These are phyloP conservation scores for Amiota minor DNA, from an alignment of 2,888 invertebrate genomes.

Conservation along the genomic window DNA sequence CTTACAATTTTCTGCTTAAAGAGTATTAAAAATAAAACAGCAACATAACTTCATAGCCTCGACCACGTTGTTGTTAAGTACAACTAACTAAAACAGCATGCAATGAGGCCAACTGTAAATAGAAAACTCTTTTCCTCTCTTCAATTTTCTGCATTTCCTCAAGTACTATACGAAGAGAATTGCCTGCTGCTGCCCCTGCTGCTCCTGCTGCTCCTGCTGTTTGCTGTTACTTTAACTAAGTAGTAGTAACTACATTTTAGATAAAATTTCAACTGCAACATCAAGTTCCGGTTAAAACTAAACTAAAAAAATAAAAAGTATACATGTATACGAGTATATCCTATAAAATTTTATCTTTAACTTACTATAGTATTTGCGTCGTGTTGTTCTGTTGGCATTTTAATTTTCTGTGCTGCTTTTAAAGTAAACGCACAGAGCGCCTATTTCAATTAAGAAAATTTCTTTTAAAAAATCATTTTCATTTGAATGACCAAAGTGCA, in stretches of 20 bases:
- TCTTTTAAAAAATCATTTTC: neutral
- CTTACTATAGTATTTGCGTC: neutral
- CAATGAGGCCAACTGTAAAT: slow-evolving; percentile 26
- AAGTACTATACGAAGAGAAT: neutral
- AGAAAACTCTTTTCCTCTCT: slow-evolving; percentile 15
- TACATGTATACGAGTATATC: neutral
- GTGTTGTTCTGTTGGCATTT: neutral
- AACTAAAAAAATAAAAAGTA: neutral
- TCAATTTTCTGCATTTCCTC: neutral
- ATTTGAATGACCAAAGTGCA: neutral
- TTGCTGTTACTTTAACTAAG: neutral
- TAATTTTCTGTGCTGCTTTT: neutral
- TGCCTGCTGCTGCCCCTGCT: neutral
- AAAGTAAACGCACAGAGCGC: neutral
- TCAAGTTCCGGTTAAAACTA: neutral
- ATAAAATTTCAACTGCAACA: neutral
- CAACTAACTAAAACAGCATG: slow-evolving; percentile 16
- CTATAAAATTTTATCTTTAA: neutral
- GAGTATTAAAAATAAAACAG: slow-evolving; percentile 19
- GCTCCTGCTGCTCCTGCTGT: neutral
- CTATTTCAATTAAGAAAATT: slow-evolving; percentile 10
- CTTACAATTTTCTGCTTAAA: slow-evolving; percentile 20
- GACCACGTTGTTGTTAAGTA: slow-evolving; percentile 4
- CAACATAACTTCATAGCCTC: neutral
- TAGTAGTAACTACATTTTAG: neutral